phyloP scores from a whole-genome alignment of 2,113 vertebrate genomes.

The Eurystomus gularis region DNA sequence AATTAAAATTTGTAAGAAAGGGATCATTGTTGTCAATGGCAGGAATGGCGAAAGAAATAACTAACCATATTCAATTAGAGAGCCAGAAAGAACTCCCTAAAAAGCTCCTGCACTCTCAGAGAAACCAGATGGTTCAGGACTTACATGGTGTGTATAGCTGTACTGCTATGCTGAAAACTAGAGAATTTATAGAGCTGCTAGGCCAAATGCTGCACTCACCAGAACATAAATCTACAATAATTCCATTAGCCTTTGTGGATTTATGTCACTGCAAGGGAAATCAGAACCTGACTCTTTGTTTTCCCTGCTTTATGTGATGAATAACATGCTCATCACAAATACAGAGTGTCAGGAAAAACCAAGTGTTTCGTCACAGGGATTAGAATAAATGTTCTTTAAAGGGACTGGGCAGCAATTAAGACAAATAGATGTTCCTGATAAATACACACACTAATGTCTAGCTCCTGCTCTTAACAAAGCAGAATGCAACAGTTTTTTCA shows the following conservation, averaged over 20 bases:
- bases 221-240: conserved; percentile 24
- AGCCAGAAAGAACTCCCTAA: not conserved
- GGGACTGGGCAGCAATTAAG: not conserved
- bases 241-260: conserved; percentile 2
- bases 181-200: not conserved
- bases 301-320: not conserved
- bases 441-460: not conserved
- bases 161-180: not conserved
- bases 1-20: not conserved
- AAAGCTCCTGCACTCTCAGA: not conserved
- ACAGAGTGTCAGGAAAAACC: not conserved
- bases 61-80: not conserved
- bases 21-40: not conserved
- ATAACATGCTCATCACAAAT: not conserved
- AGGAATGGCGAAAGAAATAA: not conserved
- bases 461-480: not conserved
- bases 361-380: not conserved
- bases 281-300: not conserved
- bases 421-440: not conserved
- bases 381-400: not conserved
- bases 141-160: not conserved
- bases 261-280: not conserved
- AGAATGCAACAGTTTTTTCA: not conserved
- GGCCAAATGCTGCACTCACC: not conserved
- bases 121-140: not conserved